Evolutionary conservation across 2,888 invertebrate genomes (phyloP).

Genomic region (Lasioglossum pauxillum): DNA sequence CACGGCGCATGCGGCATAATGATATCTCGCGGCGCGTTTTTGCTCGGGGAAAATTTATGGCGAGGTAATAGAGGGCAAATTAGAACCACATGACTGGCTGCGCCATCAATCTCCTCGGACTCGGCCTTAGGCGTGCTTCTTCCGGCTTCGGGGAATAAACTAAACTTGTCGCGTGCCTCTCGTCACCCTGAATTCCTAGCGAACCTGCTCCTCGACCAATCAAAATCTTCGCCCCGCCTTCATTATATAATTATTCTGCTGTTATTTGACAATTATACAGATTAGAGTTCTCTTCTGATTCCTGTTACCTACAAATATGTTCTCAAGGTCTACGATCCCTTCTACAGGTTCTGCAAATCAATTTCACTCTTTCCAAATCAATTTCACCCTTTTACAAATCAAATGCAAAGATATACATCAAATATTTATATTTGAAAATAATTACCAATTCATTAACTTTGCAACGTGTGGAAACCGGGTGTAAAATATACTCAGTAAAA

Average conservation of each 20-base stretch:
- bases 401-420: too few relatives aligned
- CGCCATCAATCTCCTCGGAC: constrained; percentile 74
- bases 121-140: constrained; percentile 35
- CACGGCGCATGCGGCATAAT: constrained; percentile 64
- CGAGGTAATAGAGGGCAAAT: constrained; percentile 78
- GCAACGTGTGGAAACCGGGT: too few relatives aligned
- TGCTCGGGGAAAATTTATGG: constrained; percentile 72
- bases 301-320: background rate
- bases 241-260: constrained; percentile 52
- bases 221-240: constrained; percentile 54
- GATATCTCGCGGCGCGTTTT: constrained; percentile 71
- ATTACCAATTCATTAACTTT: too few relatives aligned
- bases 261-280: background rate
- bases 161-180: constrained; percentile 68
- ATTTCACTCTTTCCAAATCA: too few relatives aligned
- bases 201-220: constrained; percentile 45
- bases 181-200: constrained; percentile 36
- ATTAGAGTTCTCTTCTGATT: background rate
- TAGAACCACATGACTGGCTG: constrained; percentile 77
- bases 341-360: background rate
- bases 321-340: background rate
- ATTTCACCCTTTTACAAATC: too few relatives aligned
- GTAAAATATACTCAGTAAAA: too few relatives aligned
- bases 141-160: constrained; percentile 58
- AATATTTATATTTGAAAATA: too few relatives aligned